Base-by-base conservation (phyloP, 2,113 vertebrate species). In the Bagarius yarrelli region DNA sequence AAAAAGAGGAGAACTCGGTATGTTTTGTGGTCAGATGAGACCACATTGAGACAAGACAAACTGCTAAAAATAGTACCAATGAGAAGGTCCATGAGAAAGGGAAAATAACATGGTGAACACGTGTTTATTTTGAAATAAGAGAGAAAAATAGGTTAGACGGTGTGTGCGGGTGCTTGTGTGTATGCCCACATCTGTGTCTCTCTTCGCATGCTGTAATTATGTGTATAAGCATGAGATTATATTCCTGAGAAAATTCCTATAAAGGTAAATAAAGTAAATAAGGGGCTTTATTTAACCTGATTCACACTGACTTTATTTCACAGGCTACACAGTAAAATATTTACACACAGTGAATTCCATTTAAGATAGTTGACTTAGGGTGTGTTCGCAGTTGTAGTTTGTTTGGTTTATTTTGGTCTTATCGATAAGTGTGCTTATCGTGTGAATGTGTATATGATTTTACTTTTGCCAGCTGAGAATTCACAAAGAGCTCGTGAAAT, bases 231-330 rank as follows among this genome's bases (percentile, higher is more conserved):
- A 27, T 61, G 21, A 25, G 15, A 50, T 44, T 47, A 32, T 30
- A 34, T 59, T 66, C 21, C 40, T 80, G 56, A n/a, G 40, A 71
- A 59, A 67, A 70, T 61, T 30, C 50, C 21, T 34, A 27, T 79
- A 57, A 55, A 57, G 12, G 55, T 9, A 30, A 70, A 60, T 0
- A 44, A 79, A 60, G 67, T 18, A 40, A 71, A 77, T 76, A 47
- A 27, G 16, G 11, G 23, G 13, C 32, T 27, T 25, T 2, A 21
- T 59, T 57, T 50, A 30, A 30, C 78, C 11, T 44, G 30, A 13
- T 5, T 25, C n/a, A 70, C 18, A 4, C 25, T 47, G 16, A 32
- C 25, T 27, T 67, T 79, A n/a, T 79, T 69, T 40, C 25, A 27
- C 36, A 57, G 23, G 25, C 25, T 59, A 15, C 34, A 34, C 0